phyloP scores from a whole-genome alignment of 2,113 vertebrate species.

The Ageneiosus marmoratus region DNA sequence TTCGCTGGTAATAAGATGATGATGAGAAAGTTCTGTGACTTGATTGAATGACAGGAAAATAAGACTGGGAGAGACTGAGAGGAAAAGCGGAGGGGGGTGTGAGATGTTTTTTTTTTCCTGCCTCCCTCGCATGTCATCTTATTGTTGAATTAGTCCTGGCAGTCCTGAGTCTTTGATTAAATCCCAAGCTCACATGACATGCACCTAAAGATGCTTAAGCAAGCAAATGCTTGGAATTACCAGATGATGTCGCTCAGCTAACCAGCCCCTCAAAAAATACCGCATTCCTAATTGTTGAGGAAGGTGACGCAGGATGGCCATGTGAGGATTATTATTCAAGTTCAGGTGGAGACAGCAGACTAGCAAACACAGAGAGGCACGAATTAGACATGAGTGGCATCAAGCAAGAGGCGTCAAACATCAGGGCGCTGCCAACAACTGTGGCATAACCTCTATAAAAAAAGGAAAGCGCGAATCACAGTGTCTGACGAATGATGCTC shows the following conservation, averaged over 20 bases:
- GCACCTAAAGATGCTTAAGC: conserved; percentile 4
- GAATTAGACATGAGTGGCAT: conserved; percentile 8
- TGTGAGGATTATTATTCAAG: not conserved
- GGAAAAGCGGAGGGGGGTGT: not conserved
- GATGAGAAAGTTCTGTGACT: conserved; percentile 43
- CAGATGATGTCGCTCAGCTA: not conserved
- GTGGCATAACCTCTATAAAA: conserved; percentile 5
- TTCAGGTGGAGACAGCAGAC: conserved; percentile 14
- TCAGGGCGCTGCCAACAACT: conserved; percentile 13
- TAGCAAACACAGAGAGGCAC: conserved; percentile 29
- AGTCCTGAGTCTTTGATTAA: conserved; percentile 32
- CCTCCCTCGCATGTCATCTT: conserved; percentile 22
- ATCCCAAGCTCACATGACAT: conserved; percentile 36
- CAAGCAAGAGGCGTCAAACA: conserved; percentile 23
- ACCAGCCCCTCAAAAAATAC: not conserved
- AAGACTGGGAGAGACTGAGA: not conserved
- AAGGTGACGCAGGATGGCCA: not conserved
- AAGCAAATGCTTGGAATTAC: not conserved
- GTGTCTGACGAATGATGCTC: not conserved
- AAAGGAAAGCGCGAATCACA: not conserved
- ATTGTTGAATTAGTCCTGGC: conserved; percentile 33
- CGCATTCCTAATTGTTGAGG: not conserved
- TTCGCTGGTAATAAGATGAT: conserved; percentile 45
- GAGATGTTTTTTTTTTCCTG: not conserved
- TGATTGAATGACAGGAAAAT: conserved; percentile 25